Percentiles rank a stretch among this genome's conserved stretches.
Conservation (phyloP, 1,140 invertebrate species). For the Drosophila varians region DNA sequence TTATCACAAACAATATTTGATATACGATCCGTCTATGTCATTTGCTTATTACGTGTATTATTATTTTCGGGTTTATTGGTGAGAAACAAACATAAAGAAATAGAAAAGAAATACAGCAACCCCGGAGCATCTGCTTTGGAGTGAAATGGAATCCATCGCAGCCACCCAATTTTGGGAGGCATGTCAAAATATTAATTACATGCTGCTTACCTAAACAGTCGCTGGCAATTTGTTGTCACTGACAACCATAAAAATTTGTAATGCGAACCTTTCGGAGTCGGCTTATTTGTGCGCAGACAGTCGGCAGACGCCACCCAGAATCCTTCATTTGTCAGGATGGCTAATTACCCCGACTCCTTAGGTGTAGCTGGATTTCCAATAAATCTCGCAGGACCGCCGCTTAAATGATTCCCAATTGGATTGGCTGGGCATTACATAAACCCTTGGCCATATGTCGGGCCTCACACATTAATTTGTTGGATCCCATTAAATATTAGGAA, state of each 20-base stretch:
- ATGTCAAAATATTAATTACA: conserved; percentile 69
- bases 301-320: conserved; percentile 23
- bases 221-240: conserved; percentile 37
- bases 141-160: conserved; percentile 34
- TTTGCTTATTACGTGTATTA: conserved; percentile 37
- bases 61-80: conserved; percentile 23
- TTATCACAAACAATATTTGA: conserved; percentile 64
- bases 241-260: conserved; percentile 51
- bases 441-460: conserved; percentile 21
- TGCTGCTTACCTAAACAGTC: conserved; percentile 54
- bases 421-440: conserved; percentile 2
- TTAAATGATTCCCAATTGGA: conserved; percentile 12
- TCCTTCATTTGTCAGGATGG: background rate
- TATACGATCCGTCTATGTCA: conserved; percentile 60
- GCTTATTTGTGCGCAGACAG: conserved; percentile 30
- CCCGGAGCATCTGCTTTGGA: conserved; percentile 7
- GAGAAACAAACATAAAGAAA: conserved; percentile 8
- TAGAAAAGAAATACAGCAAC: too few relatives aligned
- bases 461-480: conserved; percentile 43
- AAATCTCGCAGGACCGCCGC: background rate
- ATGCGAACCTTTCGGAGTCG: conserved; percentile 40
- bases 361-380: background rate
- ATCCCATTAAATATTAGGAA: conserved; percentile 32
- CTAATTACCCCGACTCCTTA: conserved; percentile 55
- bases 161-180: background rate